Percentiles rank a stretch among this genome's conserved stretches.
phyloP scores from a whole-genome alignment of 2,113 vertebrate genomes.

The Malaclemys terrapin region DNA sequence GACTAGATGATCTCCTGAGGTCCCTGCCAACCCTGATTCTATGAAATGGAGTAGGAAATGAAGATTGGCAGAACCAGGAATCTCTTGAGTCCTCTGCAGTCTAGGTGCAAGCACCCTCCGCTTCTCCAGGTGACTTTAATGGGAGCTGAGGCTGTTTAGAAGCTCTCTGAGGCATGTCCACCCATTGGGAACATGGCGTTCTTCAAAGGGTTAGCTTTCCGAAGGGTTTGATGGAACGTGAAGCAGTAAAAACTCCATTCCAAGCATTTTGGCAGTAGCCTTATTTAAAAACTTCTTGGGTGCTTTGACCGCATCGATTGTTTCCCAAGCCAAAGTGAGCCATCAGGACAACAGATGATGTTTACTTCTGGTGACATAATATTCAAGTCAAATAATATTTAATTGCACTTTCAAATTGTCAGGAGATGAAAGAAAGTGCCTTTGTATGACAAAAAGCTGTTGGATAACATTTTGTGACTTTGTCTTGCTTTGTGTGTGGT shows the following conservation, averaged over 20 bases:
- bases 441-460: slow-evolving; percentile 75
- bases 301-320: slow-evolving; percentile 60
- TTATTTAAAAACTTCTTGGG: slow-evolving; percentile 59
- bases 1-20: no score
- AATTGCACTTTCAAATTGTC: slow-evolving; percentile 66
- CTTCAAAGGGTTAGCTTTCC: background rate
- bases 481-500: slow-evolving; percentile 45
- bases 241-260: slow-evolving; percentile 59
- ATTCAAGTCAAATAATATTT: slow-evolving; percentile 78
- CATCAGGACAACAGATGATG: slow-evolving; percentile 82
- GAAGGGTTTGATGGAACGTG: accelerated
- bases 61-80: background rate
- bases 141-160: background rate
- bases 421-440: no score
- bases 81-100: background rate
- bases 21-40: no score
- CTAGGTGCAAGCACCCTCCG: accelerated
- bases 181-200: background rate
- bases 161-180: background rate
- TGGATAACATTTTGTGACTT: slow-evolving; percentile 68
- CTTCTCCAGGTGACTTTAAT: accelerated
- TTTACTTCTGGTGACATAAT: slow-evolving; percentile 81
- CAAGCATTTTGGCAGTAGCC: slow-evolving; percentile 54
- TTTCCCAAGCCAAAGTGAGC: slow-evolving; percentile 62
- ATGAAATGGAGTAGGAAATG: no score